Evolutionary conservation across 1,140 invertebrate genomes (phyloP).

Genomic region (Drosophila rufa): DNA sequence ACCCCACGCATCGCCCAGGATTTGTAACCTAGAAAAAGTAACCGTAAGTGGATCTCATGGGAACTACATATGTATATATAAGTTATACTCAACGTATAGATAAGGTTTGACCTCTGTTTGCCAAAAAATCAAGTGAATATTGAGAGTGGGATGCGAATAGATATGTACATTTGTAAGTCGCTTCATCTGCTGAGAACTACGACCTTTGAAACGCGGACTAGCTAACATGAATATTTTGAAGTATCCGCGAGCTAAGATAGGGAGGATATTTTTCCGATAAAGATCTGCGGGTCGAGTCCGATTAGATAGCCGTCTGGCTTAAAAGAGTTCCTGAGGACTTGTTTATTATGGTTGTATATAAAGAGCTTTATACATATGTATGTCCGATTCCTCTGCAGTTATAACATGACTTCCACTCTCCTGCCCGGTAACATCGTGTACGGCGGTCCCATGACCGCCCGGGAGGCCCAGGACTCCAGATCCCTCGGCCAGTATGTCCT

Average conservation of each 20-base stretch:
- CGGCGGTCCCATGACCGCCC: slow-evolving; percentile 61
- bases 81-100: not conserved
- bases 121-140: not conserved
- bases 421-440: slow-evolving; percentile 76
- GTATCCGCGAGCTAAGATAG: slow-evolving; percentile 22
- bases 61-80: not conserved
- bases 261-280: not conserved
- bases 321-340: slow-evolving; percentile 3
- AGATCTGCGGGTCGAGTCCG: slow-evolving; percentile 1
- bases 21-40: slow-evolving; percentile 5
- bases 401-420: slow-evolving; percentile 62
- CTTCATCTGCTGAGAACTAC: slow-evolving; percentile 4
- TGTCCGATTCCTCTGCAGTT: slow-evolving; percentile 24
- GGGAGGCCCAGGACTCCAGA: slow-evolving; percentile 62
- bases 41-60: slow-evolving; percentile 7
- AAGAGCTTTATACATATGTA: not conserved
- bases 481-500: slow-evolving; percentile 71
- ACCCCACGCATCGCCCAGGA: slow-evolving; percentile 17
- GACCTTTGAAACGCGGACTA: slow-evolving; percentile 59
- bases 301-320: slow-evolving; percentile 24
- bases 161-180: not conserved
- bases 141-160: not conserved
- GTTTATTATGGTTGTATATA: slow-evolving; percentile 4
- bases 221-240: slow-evolving; percentile 7
- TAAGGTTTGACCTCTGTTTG: not conserved